phyloP scores from a whole-genome alignment of 2,113 vertebrate genomes.

The Ciconia stormi region DNA sequence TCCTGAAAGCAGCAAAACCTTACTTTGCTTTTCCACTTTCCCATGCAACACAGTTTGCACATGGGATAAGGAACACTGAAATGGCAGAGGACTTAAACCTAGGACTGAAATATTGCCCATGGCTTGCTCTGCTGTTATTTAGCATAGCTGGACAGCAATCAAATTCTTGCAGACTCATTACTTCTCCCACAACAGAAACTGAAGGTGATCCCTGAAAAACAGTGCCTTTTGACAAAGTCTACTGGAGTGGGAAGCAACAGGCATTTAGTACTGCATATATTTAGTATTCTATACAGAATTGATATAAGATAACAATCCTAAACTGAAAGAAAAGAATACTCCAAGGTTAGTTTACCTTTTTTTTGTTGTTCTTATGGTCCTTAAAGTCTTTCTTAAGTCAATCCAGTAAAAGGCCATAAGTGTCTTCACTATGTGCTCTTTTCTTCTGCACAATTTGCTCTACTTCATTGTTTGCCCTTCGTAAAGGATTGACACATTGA shows the following conservation, averaged over 20 bases:
- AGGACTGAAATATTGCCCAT: background rate
- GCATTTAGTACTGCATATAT: background rate
- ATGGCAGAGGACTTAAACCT: background rate
- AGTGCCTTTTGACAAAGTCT: background rate
- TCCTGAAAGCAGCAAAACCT: background rate
- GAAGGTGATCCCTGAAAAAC: background rate
- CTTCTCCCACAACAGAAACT: background rate
- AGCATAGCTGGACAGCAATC: background rate
- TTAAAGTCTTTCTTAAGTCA: background rate
- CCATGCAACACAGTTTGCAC: background rate
- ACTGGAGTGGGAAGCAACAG: background rate
- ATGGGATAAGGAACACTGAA: background rate
- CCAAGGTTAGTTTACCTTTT: background rate
- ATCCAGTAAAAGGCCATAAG: background rate
- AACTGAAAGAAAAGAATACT: background rate
- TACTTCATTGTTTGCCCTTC: background rate
- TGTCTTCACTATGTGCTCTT: background rate
- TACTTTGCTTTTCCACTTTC: background rate
- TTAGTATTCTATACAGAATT: background rate
- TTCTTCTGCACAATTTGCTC: background rate
- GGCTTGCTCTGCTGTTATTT: background rate
- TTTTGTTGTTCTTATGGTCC: background rate
- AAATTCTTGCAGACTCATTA: background rate
- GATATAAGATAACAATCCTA: background rate
- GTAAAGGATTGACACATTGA: constrained; percentile 1